Conservation (phyloP, 2,113 vertebrate genomes). For the Poicephalus meyeri region DNA sequence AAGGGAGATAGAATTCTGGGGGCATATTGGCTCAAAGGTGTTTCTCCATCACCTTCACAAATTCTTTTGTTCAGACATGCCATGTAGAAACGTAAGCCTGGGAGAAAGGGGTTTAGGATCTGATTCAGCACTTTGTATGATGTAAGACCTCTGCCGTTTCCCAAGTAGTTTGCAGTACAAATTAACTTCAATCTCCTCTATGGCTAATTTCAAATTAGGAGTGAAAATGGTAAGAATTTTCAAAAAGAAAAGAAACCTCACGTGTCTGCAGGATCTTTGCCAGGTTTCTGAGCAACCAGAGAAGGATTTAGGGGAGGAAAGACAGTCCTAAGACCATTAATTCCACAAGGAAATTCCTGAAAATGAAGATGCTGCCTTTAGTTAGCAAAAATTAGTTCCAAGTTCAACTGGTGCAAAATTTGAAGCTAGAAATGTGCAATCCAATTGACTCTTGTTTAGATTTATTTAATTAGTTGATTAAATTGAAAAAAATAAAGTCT, state of each 20-base stretch:
- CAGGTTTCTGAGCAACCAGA: not conserved
- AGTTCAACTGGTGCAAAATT: not conserved
- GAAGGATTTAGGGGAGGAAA: not conserved
- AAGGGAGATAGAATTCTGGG: not conserved
- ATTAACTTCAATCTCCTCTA: not conserved
- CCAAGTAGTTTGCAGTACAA: not conserved
- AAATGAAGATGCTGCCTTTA: not conserved
- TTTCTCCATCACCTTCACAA: not conserved
- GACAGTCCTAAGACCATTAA: not conserved
- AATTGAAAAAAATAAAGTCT: not conserved
- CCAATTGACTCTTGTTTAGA: not conserved
- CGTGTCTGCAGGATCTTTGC: not conserved
- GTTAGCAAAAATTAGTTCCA: not conserved
- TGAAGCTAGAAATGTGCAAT: not conserved
- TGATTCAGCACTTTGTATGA: not conserved
- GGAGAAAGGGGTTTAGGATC: not conserved
- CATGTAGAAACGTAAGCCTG: not conserved
- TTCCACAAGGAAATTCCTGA: not conserved
- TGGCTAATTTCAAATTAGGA: not conserved
- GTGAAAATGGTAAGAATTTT: not conserved
- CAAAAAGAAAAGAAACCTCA: not conserved
- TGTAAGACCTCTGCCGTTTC: not conserved
- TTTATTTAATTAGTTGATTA: not conserved
- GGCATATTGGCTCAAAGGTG: not conserved
- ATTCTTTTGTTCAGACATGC: not conserved